Base-by-base conservation (phyloP, 2,797 vertebrate species). In the Hapalemur alaotrensis region DNA sequence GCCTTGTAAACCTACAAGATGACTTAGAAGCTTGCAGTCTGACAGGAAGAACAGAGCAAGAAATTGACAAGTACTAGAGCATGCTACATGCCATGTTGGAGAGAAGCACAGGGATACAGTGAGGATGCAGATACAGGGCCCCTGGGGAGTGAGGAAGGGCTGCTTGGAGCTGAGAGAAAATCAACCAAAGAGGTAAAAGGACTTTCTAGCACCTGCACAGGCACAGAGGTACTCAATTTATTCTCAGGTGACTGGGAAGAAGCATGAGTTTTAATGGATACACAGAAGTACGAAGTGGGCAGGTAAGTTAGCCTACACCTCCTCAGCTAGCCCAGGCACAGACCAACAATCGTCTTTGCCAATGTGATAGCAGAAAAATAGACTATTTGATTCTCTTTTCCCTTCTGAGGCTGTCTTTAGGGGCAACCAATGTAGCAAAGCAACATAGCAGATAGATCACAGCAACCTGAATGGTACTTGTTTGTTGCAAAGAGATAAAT, bases 401-500 rank as follows among this genome's bases (percentile, higher is more conserved):
- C 30, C 38, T 89, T 90, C 28, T 22, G 28, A 88, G 70, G 23
- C 28, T 89, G 63, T 81, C 63, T 96, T 93, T 89, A 46, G 50
- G 69, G 83, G 83, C 43, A 92, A 75, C 52, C 61, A 75, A n/a
- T 1, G 17, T 41, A 83, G 91, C 67, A 82, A 86, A 91, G 84
- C 48, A 63, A 83, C 54, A 73, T 4, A 59, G 85, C 75, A 88
- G 89, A 92, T 35, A 81, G 73, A 94, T 35, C 75, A 88, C 46
- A 94, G 46, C n/a, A 89, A 84, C 67, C 23, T 65, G 92, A 96
- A 92, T 83, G 48, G 57, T 59, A 48, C 89, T 95, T 90, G 89
- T 89, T 97, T 84, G 87, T 92, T 89, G 80, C 85, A 80, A 82
- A 96, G 90, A 97, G 88, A 93, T 94, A 98, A 98, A 95, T 91